Base-by-base conservation (phyloP, 2,888 invertebrate genomes). In the Eristalis pertinax region DNA sequence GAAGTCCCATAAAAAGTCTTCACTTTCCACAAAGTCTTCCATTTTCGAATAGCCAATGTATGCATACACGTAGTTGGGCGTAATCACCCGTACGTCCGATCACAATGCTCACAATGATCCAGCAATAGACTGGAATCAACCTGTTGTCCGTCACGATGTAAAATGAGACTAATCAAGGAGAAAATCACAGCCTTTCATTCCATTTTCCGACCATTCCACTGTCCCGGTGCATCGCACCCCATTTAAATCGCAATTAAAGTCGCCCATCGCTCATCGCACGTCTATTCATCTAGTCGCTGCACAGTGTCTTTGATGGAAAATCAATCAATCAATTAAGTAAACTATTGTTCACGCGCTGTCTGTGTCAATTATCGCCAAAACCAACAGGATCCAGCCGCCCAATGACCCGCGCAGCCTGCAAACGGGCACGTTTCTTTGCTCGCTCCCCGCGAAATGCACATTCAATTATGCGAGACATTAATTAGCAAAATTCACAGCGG, bases 301-400 rank as follows among this genome's bases (percentile, higher is more conserved):
- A n/a, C 15, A 29, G 19, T 13, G 26, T 22, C 35, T 73, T 32
- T 32, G 32, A 4, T 41, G 15, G 41, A 24, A 74, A 82, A 83
- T 78, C 83, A 86, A 83, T 86, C 85, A 86, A 82, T 82, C 74
- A 86, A 86, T 83, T 79, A 86, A 67, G 41, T 32, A 63, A 11
- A 22, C 64, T 41, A 86, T 86, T 86, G 86, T 83, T 69, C 73
- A 77, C 81, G 70, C 69, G 29, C 58, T 58, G 62, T 67, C 74
- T 50, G 11, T 22, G 67, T 70, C 75, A 86, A 86, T 86, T 86
- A 86, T 62, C 62, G 32, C 58, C 63, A 50, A 65, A 63, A n/a
- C 41, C 69, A 32, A 38, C 81, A n/a, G 26, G 11, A 68, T 4
- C 32, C 41, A 29, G 19, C 58, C n/a, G 22, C 43, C 35, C 11